Evolutionary conservation across 2,888 invertebrate genomes (phyloP), one percentile per base, ranked within the genome.

Genomic region (Dynastes hyllus): DNA sequence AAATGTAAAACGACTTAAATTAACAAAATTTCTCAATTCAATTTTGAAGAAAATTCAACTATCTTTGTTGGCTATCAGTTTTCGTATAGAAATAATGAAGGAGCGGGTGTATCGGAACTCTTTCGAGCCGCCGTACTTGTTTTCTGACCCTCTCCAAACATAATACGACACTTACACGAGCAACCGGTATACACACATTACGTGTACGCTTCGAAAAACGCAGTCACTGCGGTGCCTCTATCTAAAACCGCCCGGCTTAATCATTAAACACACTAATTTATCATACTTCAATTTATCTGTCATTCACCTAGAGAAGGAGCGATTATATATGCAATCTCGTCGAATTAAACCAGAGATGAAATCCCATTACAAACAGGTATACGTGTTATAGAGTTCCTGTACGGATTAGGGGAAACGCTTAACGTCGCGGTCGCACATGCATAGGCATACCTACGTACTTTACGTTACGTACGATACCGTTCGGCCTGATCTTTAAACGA

Each of bases 291-390:
- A 67, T 40, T 67, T 67, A 67, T 67, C 66, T 67, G 66, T 67
- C 66, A 67, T 67, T 67, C 66, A 67, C 66, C 66, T 67, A 67
- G 66, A 67, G 40, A 29, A 13, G 63, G 63, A 63, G 66, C 13
- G 55, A 67, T 67, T 67, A 67, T 58, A 22, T 67, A 67, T 67
- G 66, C 66, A 67, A 22, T 67, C 66, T 45, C 66, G 66, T 67
- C 66, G 45, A 67, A 67, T 67, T 67, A 67, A 67, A 67, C 22
- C 45, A 40, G 11, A 8, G 45, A 67, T 45, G 40, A 67, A 45
- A 67, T 45, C 66, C 45, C 66, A 40, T 22, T 22, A 45, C 66
- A 40, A 45, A 67, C 40, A 45, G 11, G 66, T 45, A 22, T 22
- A 40, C 45, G 22, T 67, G 37, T 67, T 40, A 40, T 67, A 32